phyloP scores from a whole-genome alignment of 1,140 invertebrate genomes.

The Drosophila lowei region DNA sequence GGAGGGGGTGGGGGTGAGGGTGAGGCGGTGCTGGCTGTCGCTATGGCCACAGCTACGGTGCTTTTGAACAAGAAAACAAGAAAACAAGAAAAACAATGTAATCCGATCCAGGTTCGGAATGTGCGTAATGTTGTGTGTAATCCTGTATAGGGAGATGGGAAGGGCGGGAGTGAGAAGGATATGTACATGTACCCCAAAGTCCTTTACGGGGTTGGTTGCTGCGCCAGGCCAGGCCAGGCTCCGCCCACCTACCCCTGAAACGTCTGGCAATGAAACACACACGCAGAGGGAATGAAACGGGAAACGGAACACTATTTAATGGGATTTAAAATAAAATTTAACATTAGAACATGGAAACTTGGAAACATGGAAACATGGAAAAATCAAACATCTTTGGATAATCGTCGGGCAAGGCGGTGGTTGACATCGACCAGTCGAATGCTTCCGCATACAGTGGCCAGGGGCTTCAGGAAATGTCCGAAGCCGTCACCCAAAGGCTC shows the following conservation, averaged over 20 bases:
- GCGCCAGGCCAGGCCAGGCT: constrained; percentile 55
- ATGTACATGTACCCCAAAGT: too few relatives aligned
- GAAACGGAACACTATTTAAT: constrained; percentile 16
- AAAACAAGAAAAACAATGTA: constrained; percentile 62
- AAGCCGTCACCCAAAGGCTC: constrained; percentile 85
- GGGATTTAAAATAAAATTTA: constrained; percentile 18
- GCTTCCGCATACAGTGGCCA: constrained; percentile 61
- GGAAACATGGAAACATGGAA: background rate
- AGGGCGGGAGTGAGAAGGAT: background rate
- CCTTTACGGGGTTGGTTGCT: constrained; percentile 33
- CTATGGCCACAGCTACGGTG: constrained; percentile 38
- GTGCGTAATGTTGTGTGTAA: constrained; percentile 60
- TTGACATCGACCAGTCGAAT: constrained; percentile 65
- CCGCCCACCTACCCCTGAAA: constrained; percentile 32
- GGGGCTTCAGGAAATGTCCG: constrained; percentile 63
- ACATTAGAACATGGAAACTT: background rate
- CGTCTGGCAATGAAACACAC: too few relatives aligned
- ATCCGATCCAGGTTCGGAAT: constrained; percentile 48
- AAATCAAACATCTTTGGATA: constrained; percentile 55
- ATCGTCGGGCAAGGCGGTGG: constrained; percentile 42
- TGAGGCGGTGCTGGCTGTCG: constrained; percentile 30
- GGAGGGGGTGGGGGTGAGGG: constrained; percentile 1
- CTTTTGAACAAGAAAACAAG: constrained; percentile 38
- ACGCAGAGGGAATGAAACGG: constrained; percentile 6
- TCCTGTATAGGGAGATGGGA: constrained; percentile 13